Percentiles rank a stretch among this genome's conserved stretches.
Conservation (phyloP, 2,888 invertebrate species). For the Pseudococcus jackbeardsleyi region DNA sequence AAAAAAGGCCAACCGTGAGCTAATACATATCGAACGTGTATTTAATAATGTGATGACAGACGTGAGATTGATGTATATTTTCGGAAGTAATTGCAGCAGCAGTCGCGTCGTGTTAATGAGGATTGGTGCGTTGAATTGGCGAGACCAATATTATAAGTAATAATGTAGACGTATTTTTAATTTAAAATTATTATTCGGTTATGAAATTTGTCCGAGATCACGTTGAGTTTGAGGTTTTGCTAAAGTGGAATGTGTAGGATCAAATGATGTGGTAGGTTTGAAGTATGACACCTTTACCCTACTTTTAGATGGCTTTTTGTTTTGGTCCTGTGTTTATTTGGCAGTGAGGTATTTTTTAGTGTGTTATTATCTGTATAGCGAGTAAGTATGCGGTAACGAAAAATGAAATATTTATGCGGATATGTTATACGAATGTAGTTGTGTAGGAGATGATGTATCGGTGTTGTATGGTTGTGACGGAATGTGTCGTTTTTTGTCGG, state of each 20-base stretch:
- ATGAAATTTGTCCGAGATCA: not conserved
- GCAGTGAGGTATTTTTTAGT: not conserved
- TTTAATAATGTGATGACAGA: not conserved
- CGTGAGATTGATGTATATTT: constrained; percentile 15
- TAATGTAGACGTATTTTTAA: not conserved
- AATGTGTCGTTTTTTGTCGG: not conserved
- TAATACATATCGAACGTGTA: not conserved
- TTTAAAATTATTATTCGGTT: constrained; percentile 29
- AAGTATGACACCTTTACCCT: constrained; percentile 26
- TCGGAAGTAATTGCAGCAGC: not conserved
- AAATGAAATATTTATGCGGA: constrained; percentile 38
- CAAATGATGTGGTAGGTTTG: constrained; percentile 1
- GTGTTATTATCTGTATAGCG: not conserved
- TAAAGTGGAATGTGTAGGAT: constrained; percentile 20
- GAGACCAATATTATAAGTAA: not conserved
- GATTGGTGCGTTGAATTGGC: not conserved
- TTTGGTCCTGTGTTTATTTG: not conserved
- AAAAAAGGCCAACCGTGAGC: not conserved
- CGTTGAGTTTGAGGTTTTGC: constrained; percentile 7
- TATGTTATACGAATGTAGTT: not conserved
- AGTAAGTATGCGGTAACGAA: not conserved
- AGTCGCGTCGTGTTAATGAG: constrained; percentile 1
- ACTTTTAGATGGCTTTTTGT: constrained; percentile 16
- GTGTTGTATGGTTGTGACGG: not conserved
- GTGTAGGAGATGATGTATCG: constrained; percentile 14